Evolutionary conservation across 2,888 invertebrate species (phyloP).

Genomic region (Drosophila quasianomalipes): DNA sequence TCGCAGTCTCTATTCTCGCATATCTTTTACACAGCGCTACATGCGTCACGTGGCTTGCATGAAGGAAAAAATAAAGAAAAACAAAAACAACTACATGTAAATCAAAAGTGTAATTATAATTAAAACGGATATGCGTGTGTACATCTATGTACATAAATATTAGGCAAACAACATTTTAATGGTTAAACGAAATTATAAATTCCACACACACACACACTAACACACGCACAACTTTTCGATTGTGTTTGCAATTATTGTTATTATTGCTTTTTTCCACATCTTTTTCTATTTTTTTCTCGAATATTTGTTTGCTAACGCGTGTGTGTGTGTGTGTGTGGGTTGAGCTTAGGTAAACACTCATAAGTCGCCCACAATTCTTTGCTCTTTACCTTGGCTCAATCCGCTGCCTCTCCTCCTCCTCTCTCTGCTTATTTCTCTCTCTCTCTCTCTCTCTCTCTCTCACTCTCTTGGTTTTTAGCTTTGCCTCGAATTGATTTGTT

Average conservation of each 20-base stretch:
- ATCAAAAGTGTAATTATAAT: constrained; percentile 44
- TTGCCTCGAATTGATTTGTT: constrained; percentile 64
- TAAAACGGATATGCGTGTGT: constrained; percentile 50
- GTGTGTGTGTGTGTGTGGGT: constrained; percentile 33
- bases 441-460: neutral
- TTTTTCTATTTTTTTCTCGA: neutral
- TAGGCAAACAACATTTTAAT: constrained; percentile 54
- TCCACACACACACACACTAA: constrained; percentile 22
- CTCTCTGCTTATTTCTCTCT: neutral
- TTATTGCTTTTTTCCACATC: constrained; percentile 8
- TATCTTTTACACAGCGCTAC: constrained; percentile 41
- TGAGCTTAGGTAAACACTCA: constrained; percentile 53
- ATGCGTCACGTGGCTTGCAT: constrained; percentile 61
- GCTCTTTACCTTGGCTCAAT: constrained; percentile 20
- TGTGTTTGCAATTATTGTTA: constrained; percentile 33
- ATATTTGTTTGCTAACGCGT: constrained; percentile 5
- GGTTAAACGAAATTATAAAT: constrained; percentile 52
- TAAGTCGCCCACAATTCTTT: constrained; percentile 61
- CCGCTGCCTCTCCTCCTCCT: neutral
- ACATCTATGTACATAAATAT: constrained; percentile 12
- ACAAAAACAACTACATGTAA: constrained; percentile 12
- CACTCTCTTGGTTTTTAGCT: constrained; percentile 6
- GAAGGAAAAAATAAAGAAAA: constrained; percentile 29
- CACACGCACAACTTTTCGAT: constrained; percentile 10
- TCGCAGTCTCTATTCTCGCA: constrained; percentile 25